These are phyloP conservation scores for Andrena camellia DNA, from an alignment of 2,888 invertebrate species.

Conservation along the genomic window DNA sequence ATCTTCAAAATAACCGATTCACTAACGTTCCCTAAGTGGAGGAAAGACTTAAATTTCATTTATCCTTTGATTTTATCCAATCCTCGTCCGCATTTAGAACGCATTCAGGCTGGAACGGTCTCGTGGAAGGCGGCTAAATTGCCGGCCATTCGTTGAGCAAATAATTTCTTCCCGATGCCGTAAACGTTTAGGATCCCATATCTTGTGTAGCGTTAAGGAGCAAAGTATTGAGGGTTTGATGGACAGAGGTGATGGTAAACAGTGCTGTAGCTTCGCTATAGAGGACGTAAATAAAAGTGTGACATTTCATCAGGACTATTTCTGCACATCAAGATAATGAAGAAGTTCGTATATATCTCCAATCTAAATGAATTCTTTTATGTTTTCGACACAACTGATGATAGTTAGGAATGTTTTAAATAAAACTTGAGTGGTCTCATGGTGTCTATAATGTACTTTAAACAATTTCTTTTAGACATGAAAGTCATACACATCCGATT, in stretches of 20 bases:
- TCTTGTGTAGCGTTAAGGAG: slow-evolving; percentile 6
- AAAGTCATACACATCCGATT: too few species aligned
- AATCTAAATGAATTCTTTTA: too few species aligned
- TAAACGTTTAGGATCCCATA: slow-evolving; percentile 28
- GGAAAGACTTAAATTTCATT: slow-evolving; percentile 1
- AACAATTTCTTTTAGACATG: too few species aligned
- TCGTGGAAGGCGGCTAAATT: slow-evolving; percentile 13
- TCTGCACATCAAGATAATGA: too few species aligned
- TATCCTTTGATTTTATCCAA: not conserved
- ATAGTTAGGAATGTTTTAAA: too few species aligned
- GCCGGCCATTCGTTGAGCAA: slow-evolving; percentile 11
- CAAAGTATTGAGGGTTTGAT: slow-evolving; percentile 12
- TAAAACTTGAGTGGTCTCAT: too few species aligned
- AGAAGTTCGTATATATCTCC: too few species aligned
- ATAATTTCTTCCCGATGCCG: slow-evolving; percentile 23
- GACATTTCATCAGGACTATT: too few species aligned
- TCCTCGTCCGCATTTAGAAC: not conserved
- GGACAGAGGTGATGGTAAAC: slow-evolving; percentile 16
- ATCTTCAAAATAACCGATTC: not conserved
- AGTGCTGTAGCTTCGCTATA: slow-evolving; percentile 32
- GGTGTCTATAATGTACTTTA: too few species aligned
- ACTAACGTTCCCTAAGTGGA: not conserved
- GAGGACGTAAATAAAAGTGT: too few species aligned
- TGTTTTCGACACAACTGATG: too few species aligned
- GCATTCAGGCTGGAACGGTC: not conserved